Evolutionary conservation across 2,888 invertebrate genomes (phyloP), one percentile per base, ranked within the genome.

Genomic region (Scaptomyza polygonia): DNA sequence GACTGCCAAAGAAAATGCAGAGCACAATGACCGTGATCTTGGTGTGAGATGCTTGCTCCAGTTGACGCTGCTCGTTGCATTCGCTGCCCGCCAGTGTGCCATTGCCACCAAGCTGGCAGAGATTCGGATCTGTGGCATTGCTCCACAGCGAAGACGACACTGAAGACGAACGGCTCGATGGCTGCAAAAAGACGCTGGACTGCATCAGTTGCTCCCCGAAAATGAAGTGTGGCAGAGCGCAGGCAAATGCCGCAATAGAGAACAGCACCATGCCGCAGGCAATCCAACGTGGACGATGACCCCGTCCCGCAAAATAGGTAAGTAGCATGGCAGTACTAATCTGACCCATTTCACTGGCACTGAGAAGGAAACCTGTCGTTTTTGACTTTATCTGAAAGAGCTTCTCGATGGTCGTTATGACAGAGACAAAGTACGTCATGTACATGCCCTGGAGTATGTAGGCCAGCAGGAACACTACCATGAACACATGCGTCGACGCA

Each of bases 241-340:
- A 97, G 43, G 96, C 95, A 81, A 97, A 95, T 58, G 97, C 95
- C 32, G 97, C 96, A 40, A 96, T 93, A 8, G 97, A 96, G 90
- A 97, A 96, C 74, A 98, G 93, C 45, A 97, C 94, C 96, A 97
- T 97, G 68, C 97, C 97, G 93, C 96, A 96, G 53, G 96, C 97
- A 85, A 98, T 98, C 97, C 97, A 97, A 75, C 97, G 95, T 52
- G 98, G 98, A 80, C 97, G 93, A 92, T 98, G 97, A 8, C 97
- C 97, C 77, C 97, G 96, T 7, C 97, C 97, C 11, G 97, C 97
- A 90, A 96, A 95, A 90, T 98, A 98, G 32, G 97, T 97, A 80
- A 98, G 92, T 86, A 97, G 93, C 85, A 98, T 92, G 57, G 97
- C 96, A 44, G 97, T 97, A 72, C 97, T 96, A 85, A 98, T 97